Conservation (phyloP, 1,140 invertebrate species). For the Arctopsyche grandis region DNA sequence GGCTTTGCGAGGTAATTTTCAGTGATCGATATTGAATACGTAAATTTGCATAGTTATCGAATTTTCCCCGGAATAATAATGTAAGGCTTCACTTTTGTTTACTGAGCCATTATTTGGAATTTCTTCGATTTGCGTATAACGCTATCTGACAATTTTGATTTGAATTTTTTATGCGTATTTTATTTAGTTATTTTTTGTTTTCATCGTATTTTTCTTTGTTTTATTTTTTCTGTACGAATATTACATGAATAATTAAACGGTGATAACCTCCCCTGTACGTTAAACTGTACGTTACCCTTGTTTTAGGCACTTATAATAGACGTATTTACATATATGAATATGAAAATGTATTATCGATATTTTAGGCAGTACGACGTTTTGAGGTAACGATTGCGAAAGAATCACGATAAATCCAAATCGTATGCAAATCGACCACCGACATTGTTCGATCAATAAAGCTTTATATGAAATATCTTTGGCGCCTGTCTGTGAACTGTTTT, state of each 20-base stretch:
- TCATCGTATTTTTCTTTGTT: no score
- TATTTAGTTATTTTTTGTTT: no score
- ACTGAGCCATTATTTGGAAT: not conserved
- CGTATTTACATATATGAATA: no score
- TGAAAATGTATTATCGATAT: no score
- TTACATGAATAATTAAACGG: no score
- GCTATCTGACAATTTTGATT: not conserved
- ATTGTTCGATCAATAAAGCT: constrained; percentile 12
- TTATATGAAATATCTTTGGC: constrained; percentile 19
- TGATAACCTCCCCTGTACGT: no score
- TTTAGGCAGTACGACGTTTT: no score
- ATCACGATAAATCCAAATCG: not conserved
- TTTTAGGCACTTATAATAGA: no score
- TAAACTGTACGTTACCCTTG: no score
- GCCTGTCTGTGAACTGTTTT: constrained; percentile 10
- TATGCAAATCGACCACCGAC: constrained; percentile 15
- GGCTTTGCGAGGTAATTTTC: constrained; percentile 1
- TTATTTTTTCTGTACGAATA: no score
- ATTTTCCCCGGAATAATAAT: not conserved
- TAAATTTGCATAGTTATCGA: constrained; percentile 20
- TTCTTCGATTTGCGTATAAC: not conserved
- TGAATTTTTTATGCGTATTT: not conserved
- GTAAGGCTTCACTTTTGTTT: constrained; percentile 19
- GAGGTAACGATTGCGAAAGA: no score
- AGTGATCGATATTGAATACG: not conserved